phyloP scores from a whole-genome alignment of 2,113 vertebrate species.

The Nettapus auritus region DNA sequence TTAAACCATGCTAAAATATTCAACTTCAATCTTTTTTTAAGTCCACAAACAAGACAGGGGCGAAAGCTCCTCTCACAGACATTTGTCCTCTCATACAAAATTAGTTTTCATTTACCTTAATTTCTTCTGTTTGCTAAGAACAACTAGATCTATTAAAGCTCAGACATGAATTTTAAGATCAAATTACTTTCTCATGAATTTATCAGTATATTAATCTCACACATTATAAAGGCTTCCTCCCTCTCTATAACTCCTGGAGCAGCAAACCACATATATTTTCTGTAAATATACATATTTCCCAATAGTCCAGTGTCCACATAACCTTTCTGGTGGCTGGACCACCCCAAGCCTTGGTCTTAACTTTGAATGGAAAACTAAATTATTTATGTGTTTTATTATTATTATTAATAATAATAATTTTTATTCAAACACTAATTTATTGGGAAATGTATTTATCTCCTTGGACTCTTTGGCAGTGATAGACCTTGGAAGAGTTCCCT shows the following conservation, averaged over 20 bases:
- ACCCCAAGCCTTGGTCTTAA: neutral
- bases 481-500: neutral
- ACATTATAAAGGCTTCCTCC: neutral
- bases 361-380: neutral
- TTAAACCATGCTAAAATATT: neutral
- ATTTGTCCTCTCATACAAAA: neutral
- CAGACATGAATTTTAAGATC: constrained; percentile 32
- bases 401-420: neutral
- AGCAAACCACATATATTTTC: neutral
- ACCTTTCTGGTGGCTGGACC: neutral
- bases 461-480: neutral
- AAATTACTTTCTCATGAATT: neutral
- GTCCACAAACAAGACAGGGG: neutral
- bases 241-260: neutral
- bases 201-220: neutral
- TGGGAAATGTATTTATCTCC: neutral
- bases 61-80: neutral
- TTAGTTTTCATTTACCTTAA: constrained; percentile 43
- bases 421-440: neutral
- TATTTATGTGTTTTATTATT: neutral
- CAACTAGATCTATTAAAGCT: constrained; percentile 12
- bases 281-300: neutral
- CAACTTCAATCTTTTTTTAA: neutral
- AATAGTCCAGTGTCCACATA: neutral
- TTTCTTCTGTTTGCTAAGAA: constrained; percentile 50